A percentile compares a stretch with the other conserved stretches of the same genome.
Evolutionary conservation across 2,113 vertebrate genomes (phyloP).

Genomic region (Rostratula benghalensis): DNA sequence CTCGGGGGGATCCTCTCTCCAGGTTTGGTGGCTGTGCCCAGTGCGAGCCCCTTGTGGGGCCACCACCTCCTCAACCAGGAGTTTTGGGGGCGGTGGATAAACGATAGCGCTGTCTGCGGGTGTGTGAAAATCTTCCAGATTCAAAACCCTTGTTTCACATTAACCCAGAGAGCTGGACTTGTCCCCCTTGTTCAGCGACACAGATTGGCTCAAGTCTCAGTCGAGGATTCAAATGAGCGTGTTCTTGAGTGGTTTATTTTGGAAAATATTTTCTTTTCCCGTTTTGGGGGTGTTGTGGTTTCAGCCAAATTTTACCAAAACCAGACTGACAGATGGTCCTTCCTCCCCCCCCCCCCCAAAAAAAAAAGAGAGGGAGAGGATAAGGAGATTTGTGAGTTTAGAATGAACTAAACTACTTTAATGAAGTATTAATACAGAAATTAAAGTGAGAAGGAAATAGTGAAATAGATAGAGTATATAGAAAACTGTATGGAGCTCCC

Average conservation of each 20-base stretch:
- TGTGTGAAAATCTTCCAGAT: background rate
- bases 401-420: no score
- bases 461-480: no score
- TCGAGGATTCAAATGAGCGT: background rate
- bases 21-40: background rate
- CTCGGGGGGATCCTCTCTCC: accelerated
- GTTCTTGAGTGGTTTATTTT: background rate
- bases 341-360: no score
- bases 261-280: background rate
- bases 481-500: no score
- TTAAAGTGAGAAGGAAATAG: no score
- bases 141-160: background rate
- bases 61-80: background rate
- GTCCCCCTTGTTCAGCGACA: background rate
- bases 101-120: background rate
- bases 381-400: no score
- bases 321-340: no score
- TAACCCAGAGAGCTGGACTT: background rate
- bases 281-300: background rate
- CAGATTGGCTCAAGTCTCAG: background rate
- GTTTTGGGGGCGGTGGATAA: background rate
- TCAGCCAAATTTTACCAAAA: no score
- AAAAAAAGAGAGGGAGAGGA: no score
- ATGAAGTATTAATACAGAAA: no score
- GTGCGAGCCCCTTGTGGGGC: no score